Conservation (phyloP, 2,113 vertebrate species). For the Todiramphus chloris region DNA sequence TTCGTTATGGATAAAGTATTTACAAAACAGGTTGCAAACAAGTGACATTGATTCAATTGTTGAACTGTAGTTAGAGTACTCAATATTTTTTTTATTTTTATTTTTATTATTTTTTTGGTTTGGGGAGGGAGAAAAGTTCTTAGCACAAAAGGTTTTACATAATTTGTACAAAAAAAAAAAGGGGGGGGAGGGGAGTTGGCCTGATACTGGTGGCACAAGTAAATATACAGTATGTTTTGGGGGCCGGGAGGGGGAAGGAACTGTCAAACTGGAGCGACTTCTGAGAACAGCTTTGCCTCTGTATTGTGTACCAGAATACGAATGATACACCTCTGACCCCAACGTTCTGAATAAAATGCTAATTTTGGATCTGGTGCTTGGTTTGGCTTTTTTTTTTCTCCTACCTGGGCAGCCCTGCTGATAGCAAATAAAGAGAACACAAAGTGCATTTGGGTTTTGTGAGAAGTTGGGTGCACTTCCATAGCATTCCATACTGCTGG, state of each 20-base stretch:
- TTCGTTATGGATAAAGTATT: slow-evolving; percentile 92
- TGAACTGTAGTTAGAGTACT: slow-evolving; percentile 91
- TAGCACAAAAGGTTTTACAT: slow-evolving; percentile 97
- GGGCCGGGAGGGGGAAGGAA: slow-evolving; percentile 70
- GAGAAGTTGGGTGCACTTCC: not conserved
- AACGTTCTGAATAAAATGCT: slow-evolving; percentile 98
- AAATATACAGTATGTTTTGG: slow-evolving; percentile 73
- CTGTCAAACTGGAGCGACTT: slow-evolving; percentile 91
- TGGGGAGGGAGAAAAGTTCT: slow-evolving; percentile 83
- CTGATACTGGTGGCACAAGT: slow-evolving; percentile 77
- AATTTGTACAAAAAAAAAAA: slow-evolving; percentile 95
- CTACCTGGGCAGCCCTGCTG: slow-evolving; percentile 42
- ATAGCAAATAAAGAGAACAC: not conserved
- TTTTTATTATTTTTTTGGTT: slow-evolving; percentile 68
- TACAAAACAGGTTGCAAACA: slow-evolving; percentile 92
- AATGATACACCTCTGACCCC: slow-evolving; percentile 96
- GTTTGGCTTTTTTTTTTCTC: slow-evolving; percentile 70
- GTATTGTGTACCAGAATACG: slow-evolving; percentile 94
- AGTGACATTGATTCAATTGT: slow-evolving; percentile 88
- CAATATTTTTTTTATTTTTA: slow-evolving; percentile 80
- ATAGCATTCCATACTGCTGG: not conserved
- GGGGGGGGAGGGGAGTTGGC: slow-evolving; percentile 64
- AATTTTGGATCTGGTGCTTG: slow-evolving; percentile 96
- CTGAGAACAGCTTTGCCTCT: slow-evolving; percentile 91
- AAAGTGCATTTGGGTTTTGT: not conserved